These are phyloP conservation scores for Papilio demoleus DNA, from an alignment of 2,888 invertebrate genomes.

Conservation along the genomic window DNA sequence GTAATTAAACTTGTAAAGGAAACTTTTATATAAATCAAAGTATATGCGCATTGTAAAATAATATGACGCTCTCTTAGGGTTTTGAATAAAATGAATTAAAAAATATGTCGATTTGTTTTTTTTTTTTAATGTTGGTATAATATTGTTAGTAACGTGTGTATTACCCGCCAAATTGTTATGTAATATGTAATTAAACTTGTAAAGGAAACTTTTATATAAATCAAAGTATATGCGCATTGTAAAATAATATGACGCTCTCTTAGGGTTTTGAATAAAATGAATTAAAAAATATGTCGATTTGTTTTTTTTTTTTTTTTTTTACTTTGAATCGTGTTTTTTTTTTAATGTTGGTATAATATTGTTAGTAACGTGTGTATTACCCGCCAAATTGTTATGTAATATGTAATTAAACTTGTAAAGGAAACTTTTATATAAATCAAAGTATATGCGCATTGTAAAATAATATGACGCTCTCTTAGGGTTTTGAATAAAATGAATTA, in stretches of 20 bases:
- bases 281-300: neutral
- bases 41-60: neutral
- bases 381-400: conserved; percentile 24
- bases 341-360: too few species aligned
- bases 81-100: conserved; percentile 4
- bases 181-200: neutral
- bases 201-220: neutral
- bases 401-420: neutral
- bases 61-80: conserved; percentile 17
- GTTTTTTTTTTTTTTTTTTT: neutral
- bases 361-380: conserved; percentile 21
- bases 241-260: neutral
- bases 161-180: conserved; percentile 28
- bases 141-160: conserved; percentile 19
- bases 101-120: neutral
- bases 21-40: neutral
- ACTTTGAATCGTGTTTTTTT: too few species aligned
- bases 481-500: conserved; percentile 10
- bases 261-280: too few species aligned
- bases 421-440: neutral
- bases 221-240: neutral
- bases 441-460: neutral
- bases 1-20: too few species aligned
- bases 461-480: conserved; percentile 10
- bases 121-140: too few species aligned